phyloP scores from a whole-genome alignment of 2,888 invertebrate genomes.

The Cheiracanthium punctorium region DNA sequence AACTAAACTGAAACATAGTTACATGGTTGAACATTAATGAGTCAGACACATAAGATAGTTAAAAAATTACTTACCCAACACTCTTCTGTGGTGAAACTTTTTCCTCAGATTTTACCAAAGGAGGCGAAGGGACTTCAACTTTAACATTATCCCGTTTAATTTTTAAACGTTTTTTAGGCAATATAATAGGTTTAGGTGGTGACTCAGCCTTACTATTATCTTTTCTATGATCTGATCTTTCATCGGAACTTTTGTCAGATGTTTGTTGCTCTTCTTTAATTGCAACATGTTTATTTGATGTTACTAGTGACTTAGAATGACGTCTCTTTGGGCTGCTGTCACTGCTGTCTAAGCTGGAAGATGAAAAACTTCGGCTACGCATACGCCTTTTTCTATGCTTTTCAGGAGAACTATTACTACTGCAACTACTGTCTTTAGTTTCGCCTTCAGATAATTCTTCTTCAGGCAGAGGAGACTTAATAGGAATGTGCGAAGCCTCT shows the following conservation, averaged over 20 bases:
- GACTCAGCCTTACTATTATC: background rate
- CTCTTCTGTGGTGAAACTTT: too few relatives aligned
- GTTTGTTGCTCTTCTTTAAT: background rate
- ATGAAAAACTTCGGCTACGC: background rate
- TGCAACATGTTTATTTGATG: background rate
- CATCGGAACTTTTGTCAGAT: background rate
- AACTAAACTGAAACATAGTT: too few relatives aligned
- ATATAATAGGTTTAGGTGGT: background rate
- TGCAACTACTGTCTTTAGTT: background rate
- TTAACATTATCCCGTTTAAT: conserved; percentile 45
- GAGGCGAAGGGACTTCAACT: too few relatives aligned
- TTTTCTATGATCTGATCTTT: background rate
- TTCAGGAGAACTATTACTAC: background rate
- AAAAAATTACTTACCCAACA: too few relatives aligned
- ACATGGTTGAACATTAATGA: too few relatives aligned
- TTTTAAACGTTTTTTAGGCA: conserved; percentile 25
- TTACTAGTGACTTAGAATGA: background rate
- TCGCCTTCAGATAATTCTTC: background rate
- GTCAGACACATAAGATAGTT: too few relatives aligned
- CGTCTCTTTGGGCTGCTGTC: conserved; percentile 22
- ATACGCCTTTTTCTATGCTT: conserved; percentile 5
- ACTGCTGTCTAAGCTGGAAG: conserved; percentile 1
- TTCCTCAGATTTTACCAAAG: too few relatives aligned
- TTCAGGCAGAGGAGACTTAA: background rate
- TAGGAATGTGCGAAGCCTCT: background rate